A percentile compares a stretch with the other conserved stretches of the same genome.
These are phyloP conservation scores for Dissostichus mawsoni DNA, from an alignment of 2,113 vertebrate genomes.

Conservation along the genomic window DNA sequence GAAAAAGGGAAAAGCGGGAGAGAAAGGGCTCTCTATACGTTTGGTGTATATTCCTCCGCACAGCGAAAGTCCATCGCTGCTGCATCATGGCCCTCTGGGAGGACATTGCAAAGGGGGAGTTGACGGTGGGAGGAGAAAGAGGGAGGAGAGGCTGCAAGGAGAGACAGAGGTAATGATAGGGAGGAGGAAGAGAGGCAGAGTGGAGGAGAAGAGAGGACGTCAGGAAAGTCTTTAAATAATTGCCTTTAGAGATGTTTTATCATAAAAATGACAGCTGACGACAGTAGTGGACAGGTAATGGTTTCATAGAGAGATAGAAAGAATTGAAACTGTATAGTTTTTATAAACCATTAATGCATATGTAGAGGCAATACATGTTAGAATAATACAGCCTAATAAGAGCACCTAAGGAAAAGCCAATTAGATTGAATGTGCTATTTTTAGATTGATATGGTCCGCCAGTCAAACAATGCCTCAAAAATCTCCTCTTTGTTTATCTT, in stretches of 20 bases:
- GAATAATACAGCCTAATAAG: constrained; percentile 18
- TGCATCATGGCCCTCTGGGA: constrained; percentile 77
- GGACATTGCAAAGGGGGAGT: constrained; percentile 58
- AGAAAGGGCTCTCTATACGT: constrained; percentile 38
- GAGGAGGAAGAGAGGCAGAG: constrained; percentile 24
- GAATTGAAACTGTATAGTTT: background rate
- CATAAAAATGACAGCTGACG: constrained; percentile 22
- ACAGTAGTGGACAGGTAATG: constrained; percentile 20
- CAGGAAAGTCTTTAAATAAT: constrained; percentile 40
- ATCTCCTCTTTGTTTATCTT: constrained; percentile 37
- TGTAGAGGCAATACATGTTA: background rate
- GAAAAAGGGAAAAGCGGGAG: constrained; percentile 16
- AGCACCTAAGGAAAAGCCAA: constrained; percentile 13
- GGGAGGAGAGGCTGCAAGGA: constrained; percentile 34
- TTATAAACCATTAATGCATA: background rate
- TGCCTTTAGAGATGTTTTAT: constrained; percentile 18
- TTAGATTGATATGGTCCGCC: constrained; percentile 46
- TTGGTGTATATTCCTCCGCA: constrained; percentile 57
- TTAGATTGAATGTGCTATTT: constrained; percentile 38
- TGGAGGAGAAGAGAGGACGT: constrained; percentile 31
- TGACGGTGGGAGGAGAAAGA: constrained; percentile 3
- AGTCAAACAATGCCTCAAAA: constrained; percentile 42
- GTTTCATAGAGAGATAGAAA: background rate
- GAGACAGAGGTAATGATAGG: constrained; percentile 60
- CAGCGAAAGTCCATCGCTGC: constrained; percentile 66